Conservation (phyloP, 2,888 invertebrate genomes). For the Leptopterna dolabrata region DNA sequence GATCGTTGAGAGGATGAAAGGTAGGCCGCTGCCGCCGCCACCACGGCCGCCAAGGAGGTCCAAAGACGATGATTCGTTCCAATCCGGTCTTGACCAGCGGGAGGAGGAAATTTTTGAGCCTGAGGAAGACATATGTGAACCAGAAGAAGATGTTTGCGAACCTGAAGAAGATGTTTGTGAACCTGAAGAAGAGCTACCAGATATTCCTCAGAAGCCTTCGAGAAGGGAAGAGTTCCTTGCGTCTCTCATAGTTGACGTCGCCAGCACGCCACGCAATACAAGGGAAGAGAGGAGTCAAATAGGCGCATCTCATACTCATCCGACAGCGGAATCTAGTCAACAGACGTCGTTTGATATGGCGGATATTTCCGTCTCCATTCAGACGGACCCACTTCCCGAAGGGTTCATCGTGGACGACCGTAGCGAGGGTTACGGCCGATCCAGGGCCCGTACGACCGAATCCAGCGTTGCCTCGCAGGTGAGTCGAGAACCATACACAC, state of each 20-base stretch:
- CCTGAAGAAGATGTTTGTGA: background rate
- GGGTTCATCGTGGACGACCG: constrained; percentile 75
- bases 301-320: background rate
- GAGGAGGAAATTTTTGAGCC: constrained; percentile 10
- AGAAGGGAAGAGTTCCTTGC: background rate
- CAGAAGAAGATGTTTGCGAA: background rate
- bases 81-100: background rate
- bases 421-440: constrained; percentile 50
- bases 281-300: background rate
- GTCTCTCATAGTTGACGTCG: background rate
- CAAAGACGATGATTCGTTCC: constrained; percentile 40
- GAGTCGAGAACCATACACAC: background rate
- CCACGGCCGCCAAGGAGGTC: constrained; percentile 77
- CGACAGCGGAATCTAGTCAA: constrained; percentile 50
- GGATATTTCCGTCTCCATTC: constrained; percentile 83
- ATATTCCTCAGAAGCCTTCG: background rate
- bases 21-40: constrained; percentile 86
- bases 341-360: constrained; percentile 61
- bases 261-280: background rate
- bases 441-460: background rate
- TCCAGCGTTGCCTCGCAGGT: background rate
- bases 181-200: background rate
- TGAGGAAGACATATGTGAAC: constrained; percentile 23
- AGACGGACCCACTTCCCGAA: constrained; percentile 86
- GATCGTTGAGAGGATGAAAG: constrained; percentile 84